Conservation (phyloP, 2,888 invertebrate species). For the Idaea straminata region DNA sequence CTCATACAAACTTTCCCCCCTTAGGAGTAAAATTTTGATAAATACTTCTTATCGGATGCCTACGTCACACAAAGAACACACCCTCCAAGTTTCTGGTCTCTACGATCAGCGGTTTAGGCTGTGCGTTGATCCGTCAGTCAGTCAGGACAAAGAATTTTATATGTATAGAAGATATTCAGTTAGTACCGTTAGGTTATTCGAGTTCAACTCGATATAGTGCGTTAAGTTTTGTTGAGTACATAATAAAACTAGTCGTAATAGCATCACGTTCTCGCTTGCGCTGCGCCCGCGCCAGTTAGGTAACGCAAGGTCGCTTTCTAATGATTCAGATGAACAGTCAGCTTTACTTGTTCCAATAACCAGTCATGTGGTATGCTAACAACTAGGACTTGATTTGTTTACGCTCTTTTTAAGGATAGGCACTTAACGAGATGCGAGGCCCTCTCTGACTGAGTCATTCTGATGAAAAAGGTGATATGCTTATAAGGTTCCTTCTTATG, state of each 20-base stretch:
- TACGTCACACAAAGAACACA: no score
- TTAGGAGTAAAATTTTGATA: no score
- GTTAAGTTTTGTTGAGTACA: neutral
- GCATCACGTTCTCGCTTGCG: constrained; percentile 26
- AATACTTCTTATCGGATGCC: no score
- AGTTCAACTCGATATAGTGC: constrained; percentile 2
- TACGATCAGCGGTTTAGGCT: no score
- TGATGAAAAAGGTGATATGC: neutral
- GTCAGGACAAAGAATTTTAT: no score
- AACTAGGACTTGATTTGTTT: constrained; percentile 16
- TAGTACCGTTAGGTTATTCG: constrained; percentile 7
- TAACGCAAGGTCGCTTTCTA: constrained; percentile 57
- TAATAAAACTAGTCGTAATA: constrained; percentile 16
- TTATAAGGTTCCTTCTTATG: neutral
- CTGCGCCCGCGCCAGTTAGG: constrained; percentile 31
- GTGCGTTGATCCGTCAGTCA: no score
- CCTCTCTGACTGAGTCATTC: neutral
- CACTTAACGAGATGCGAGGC: neutral
- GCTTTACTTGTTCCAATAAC: constrained; percentile 16
- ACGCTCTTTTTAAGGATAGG: constrained; percentile 4
- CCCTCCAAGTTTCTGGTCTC: no score
- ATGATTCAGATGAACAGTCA: constrained; percentile 29
- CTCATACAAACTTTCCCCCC: no score
- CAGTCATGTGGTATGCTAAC: constrained; percentile 26
- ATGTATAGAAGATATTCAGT: constrained; percentile 9